phyloP scores from a whole-genome alignment of 2,888 invertebrate genomes.

The Melinaea menophilus region DNA sequence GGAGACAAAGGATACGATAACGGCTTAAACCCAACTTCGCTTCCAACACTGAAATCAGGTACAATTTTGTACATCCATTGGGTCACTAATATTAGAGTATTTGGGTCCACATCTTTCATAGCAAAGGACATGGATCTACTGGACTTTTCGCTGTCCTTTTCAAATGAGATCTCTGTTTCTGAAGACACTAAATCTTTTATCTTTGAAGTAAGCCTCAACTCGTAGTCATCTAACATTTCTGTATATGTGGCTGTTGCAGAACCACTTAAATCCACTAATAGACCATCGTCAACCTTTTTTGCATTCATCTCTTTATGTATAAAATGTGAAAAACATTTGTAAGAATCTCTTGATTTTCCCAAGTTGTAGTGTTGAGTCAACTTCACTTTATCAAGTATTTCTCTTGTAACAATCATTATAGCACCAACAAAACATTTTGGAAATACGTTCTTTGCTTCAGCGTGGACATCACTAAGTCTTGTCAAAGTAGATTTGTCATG shows the following conservation, averaged over 20 bases:
- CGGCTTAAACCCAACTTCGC: constrained; percentile 57
- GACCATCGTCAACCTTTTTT: constrained; percentile 51
- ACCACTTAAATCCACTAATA: constrained; percentile 59
- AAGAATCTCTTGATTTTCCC: constrained; percentile 58
- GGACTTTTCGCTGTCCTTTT: constrained; percentile 53
- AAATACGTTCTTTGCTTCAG: constrained; percentile 66
- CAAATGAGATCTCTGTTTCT: constrained; percentile 62
- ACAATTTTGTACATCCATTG: constrained; percentile 63
- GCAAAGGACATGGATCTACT: constrained; percentile 52
- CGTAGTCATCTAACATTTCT: constrained; percentile 50
- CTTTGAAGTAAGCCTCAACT: constrained; percentile 60
- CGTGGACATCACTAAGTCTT: constrained; percentile 59
- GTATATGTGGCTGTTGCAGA: constrained; percentile 65
- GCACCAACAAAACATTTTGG: constrained; percentile 68
- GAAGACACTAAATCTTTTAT: constrained; percentile 66
- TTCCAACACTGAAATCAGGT: constrained; percentile 57
- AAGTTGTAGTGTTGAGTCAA: constrained; percentile 66
- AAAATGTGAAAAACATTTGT: constrained; percentile 56
- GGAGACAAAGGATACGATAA: constrained; percentile 49
- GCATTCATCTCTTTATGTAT: constrained; percentile 64
- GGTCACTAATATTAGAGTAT: constrained; percentile 53
- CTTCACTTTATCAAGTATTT: constrained; percentile 62
- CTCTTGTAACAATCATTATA: constrained; percentile 55
- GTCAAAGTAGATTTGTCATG: constrained; percentile 46
- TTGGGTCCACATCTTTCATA: constrained; percentile 63